Evolutionary conservation across 2,888 invertebrate genomes (phyloP).

Genomic region (Clunio marinus): DNA sequence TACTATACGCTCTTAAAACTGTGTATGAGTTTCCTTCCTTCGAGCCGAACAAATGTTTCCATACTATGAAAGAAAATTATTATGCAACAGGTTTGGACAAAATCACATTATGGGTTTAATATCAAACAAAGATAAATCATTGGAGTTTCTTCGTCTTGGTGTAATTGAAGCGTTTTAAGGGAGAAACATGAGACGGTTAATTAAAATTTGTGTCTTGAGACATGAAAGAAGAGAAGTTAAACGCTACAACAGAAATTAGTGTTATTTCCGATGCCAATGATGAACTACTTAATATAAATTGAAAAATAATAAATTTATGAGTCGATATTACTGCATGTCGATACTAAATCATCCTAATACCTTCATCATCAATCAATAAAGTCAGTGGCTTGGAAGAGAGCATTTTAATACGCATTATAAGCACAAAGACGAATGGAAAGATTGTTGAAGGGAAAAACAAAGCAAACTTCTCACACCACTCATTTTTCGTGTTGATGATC

Average conservation of each 20-base stretch:
- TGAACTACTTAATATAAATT: background rate
- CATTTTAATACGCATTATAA: too few relatives aligned
- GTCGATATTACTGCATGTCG: background rate
- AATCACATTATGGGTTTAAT: too few relatives aligned
- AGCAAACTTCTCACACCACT: background rate
- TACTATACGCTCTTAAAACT: background rate
- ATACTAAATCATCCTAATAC: conserved; percentile 8
- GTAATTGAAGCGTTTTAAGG: too few relatives aligned
- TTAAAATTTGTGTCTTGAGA: too few relatives aligned
- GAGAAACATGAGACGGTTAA: too few relatives aligned
- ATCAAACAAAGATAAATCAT: too few relatives aligned
- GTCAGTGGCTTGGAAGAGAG: too few relatives aligned
- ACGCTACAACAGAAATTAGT: background rate
- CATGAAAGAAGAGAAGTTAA: background rate
- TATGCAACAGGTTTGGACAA: background rate
- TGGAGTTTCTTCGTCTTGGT: too few relatives aligned
- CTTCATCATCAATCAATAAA: background rate
- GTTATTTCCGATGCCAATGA: too few relatives aligned
- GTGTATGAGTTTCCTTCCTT: background rate
- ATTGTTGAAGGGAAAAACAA: background rate
- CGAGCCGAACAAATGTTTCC: background rate
- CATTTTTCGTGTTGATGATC: background rate
- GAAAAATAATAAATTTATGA: conserved; percentile 23
- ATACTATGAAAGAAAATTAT: background rate
- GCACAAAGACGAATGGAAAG: background rate